A percentile compares a stretch with the other conserved stretches of the same genome.
Conservation (phyloP, 2,888 invertebrate genomes). For the Pteria penguin region DNA sequence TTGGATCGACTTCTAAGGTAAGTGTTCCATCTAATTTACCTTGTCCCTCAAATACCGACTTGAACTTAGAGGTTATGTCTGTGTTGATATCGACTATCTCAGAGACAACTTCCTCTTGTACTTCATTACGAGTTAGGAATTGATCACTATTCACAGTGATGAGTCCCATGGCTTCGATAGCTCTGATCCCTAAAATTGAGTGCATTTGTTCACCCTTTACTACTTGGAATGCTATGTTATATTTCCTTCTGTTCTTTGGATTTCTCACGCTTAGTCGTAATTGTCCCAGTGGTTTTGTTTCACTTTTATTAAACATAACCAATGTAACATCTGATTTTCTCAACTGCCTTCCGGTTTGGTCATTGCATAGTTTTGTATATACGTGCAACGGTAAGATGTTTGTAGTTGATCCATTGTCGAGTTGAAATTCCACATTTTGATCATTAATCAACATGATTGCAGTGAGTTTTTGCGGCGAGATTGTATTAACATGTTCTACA, state of each 20-base stretch:
- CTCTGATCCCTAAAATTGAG: constrained; percentile 28
- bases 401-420: constrained; percentile 26
- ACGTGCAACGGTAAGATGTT: constrained; percentile 18
- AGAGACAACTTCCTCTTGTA: not conserved
- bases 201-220: constrained; percentile 17
- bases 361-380: constrained; percentile 24
- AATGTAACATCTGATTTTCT: constrained; percentile 14
- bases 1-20: constrained; percentile 37
- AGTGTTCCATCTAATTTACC: constrained; percentile 34
- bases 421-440: constrained; percentile 26
- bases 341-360: constrained; percentile 4
- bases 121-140: constrained; percentile 3
- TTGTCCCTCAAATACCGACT: constrained; percentile 32
- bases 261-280: constrained; percentile 17
- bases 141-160: constrained; percentile 33
- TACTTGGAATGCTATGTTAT: constrained; percentile 25
- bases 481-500: not conserved
- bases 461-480: not conserved
- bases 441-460: constrained; percentile 8
- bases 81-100: constrained; percentile 22
- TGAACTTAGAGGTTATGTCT: not conserved
- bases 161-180: constrained; percentile 34
- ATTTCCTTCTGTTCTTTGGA: constrained; percentile 24
- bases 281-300: constrained; percentile 25
- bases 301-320: constrained; percentile 39